Percentiles rank a stretch among this genome's conserved stretches.
Conservation (phyloP, 2,888 invertebrate genomes). For the Bombylius major region DNA sequence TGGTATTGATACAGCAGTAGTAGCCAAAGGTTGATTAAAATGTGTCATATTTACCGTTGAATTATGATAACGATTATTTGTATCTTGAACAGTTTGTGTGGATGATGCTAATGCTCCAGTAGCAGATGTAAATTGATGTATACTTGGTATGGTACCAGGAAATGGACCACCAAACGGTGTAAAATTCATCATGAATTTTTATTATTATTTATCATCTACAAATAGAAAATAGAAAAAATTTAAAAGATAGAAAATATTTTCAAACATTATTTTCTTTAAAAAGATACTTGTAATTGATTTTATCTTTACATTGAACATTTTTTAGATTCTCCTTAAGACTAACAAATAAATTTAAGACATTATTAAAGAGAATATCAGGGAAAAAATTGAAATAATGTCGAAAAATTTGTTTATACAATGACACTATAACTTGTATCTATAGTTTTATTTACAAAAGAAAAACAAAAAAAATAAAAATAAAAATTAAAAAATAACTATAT, state of each 20-base stretch:
- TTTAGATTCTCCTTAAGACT: no score
- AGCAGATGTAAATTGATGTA: slow-evolving; percentile 62
- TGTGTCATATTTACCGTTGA: slow-evolving; percentile 35
- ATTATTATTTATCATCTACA: slow-evolving; percentile 4
- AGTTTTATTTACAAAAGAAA: no score
- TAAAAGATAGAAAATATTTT: not conserved
- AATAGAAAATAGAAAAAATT: not conserved
- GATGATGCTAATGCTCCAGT: slow-evolving; percentile 42
- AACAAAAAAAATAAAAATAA: no score
- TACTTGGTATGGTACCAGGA: slow-evolving; percentile 61
- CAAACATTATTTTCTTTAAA: no score
- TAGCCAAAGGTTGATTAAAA: slow-evolving; percentile 41
- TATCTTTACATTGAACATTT: no score
- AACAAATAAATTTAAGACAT: no score
- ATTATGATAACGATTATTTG: slow-evolving; percentile 29
- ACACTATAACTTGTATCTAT: no score
- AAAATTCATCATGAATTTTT: slow-evolving; percentile 58
- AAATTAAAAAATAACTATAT: no score
- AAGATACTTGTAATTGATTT: no score
- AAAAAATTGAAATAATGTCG: no score
- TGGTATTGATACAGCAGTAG: slow-evolving; percentile 22
- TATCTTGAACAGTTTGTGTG: slow-evolving; percentile 33
- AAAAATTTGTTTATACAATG: no score
- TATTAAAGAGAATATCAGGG: no score
- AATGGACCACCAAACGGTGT: slow-evolving; percentile 73